Conservation (phyloP, 1,140 invertebrate genomes). For the Tetramorium simillimum region DNA sequence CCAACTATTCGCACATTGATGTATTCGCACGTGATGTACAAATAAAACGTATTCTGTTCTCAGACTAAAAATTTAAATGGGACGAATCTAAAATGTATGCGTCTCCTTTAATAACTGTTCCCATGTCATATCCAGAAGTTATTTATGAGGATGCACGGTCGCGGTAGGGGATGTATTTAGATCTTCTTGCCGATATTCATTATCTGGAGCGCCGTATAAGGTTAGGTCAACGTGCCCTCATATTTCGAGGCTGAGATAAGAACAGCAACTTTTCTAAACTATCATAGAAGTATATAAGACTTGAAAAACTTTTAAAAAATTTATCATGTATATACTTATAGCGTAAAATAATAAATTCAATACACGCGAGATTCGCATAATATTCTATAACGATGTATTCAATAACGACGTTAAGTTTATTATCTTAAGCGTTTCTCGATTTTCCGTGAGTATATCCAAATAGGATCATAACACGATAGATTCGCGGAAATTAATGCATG, state of each 20-base stretch:
- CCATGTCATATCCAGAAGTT: constrained; percentile 30
- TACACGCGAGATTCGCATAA: not conserved
- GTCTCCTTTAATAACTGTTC: not conserved
- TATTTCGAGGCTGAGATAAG: constrained; percentile 45
- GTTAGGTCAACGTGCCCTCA: constrained; percentile 22
- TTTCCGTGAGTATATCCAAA: not conserved
- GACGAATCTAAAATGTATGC: constrained; percentile 22
- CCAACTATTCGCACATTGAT: not conserved
- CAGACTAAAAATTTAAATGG: constrained; percentile 15
- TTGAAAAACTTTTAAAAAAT: not conserved
- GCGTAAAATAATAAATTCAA: not conserved
- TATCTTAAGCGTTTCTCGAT: not conserved
- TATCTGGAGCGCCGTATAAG: constrained; percentile 40
- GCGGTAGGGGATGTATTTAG: not conserved
- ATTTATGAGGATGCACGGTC: constrained; percentile 4
- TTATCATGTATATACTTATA: not conserved
- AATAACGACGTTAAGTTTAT: constrained; percentile 8
- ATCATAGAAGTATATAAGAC: not conserved
- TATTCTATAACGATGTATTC: not conserved
- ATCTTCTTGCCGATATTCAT: constrained; percentile 45
- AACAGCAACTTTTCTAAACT: not conserved
- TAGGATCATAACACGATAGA: not conserved
- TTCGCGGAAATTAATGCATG: not conserved
- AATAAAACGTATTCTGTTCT: not conserved
- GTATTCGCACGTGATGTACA: not conserved